Evolutionary conservation across 2,888 invertebrate species (phyloP).

Genomic region (Hirtodrosophila trivittata): DNA sequence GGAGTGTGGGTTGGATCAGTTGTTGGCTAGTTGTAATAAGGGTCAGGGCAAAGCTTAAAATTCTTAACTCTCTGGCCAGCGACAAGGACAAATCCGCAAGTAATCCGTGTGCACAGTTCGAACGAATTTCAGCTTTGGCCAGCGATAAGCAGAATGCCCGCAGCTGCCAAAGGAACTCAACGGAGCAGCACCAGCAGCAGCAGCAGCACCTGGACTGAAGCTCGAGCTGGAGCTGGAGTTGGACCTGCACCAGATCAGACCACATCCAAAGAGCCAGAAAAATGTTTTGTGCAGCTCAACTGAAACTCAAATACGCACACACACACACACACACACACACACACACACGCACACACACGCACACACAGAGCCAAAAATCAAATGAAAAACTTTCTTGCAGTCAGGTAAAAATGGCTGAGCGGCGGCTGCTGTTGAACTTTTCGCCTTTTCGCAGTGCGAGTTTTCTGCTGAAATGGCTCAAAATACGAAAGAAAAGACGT

Average conservation of each 20-base stretch:
- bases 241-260: constrained; percentile 21
- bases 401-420: constrained; percentile 73
- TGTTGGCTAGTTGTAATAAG: constrained; percentile 35
- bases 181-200: constrained; percentile 31
- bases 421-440: constrained; percentile 74
- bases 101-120: constrained; percentile 70
- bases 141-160: constrained; percentile 60
- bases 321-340: constrained; percentile 34
- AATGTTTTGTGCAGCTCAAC: constrained; percentile 64
- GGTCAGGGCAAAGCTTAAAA: constrained; percentile 41
- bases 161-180: constrained; percentile 29
- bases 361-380: constrained; percentile 60
- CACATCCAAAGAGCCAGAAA: constrained; percentile 65
- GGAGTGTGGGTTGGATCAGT: background rate
- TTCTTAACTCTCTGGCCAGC: constrained; percentile 52
- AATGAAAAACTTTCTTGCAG: constrained; percentile 77
- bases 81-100: constrained; percentile 73
- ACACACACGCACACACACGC: constrained; percentile 2
- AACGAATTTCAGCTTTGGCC: constrained; percentile 51
- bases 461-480: constrained; percentile 72
- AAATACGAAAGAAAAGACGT: constrained; percentile 53
- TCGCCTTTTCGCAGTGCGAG: constrained; percentile 66
- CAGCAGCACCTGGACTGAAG: background rate
- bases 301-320: constrained; percentile 18
- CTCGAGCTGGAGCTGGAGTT: background rate